phyloP scores from a whole-genome alignment of 2,113 vertebrate genomes.

The rat (Rattus norvegicus) region DNA sequence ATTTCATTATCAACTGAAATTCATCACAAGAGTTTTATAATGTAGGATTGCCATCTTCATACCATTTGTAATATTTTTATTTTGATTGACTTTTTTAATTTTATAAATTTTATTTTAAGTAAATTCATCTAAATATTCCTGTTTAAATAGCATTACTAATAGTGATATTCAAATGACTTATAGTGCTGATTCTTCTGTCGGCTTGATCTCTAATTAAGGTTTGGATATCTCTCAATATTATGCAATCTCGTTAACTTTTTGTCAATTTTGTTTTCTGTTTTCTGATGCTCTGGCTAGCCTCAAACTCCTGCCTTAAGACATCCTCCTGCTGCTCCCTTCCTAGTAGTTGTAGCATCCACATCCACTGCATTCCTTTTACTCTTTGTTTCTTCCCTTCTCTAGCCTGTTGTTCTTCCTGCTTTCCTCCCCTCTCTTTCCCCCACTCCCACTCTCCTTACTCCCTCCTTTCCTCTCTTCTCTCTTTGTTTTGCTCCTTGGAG shows the following conservation, averaged over 20 bases:
- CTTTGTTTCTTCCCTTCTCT: not conserved
- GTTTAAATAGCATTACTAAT: not conserved
- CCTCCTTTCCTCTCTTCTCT: rapidly evolving
- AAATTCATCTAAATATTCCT: not conserved
- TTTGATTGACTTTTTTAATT: not conserved
- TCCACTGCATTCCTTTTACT: not conserved
- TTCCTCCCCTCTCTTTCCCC: not conserved
- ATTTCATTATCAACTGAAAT: not conserved
- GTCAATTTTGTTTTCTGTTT: not conserved
- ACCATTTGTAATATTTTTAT: not conserved
- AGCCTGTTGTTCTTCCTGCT: rapidly evolving
- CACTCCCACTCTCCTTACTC: not conserved
- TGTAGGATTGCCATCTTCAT: not conserved
- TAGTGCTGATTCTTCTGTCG: not conserved
- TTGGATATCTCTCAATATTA: not conserved
- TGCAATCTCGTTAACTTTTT: not conserved
- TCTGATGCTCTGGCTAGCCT: not conserved
- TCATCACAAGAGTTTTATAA: not conserved
- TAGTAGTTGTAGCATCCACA: not conserved
- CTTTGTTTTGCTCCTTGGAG: not conserved
- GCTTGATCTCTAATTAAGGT: not conserved
- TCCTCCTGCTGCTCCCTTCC: not conserved
- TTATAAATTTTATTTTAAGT: not conserved
- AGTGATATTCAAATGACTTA: not conserved
- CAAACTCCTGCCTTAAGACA: not conserved